Evolutionary conservation across 1,140 invertebrate species (phyloP), one percentile per base, ranked within the genome.

Genomic region (Bombus sibiricus): DNA sequence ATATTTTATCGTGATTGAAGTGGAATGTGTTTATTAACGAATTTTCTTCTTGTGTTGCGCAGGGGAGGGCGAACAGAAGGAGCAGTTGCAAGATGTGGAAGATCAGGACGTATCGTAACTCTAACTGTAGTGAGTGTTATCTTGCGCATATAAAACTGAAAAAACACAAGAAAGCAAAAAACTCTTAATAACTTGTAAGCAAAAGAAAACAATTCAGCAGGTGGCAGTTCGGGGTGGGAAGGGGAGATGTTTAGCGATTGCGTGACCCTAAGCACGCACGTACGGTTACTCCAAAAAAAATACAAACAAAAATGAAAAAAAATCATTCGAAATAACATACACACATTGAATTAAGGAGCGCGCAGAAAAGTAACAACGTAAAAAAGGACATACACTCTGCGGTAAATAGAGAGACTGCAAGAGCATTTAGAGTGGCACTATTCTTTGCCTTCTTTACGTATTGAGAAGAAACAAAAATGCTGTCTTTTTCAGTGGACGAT

Each of bases 101-200:
- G 98, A 98, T 95, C 98, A 98, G 96, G 98, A 98, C 96, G 98
- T 98, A 95, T 98, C 98, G 97, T 98, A 98, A 98, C 95, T 95
- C 92, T 94, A 95, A 93, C 93, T 94, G 92, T 93, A 95, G 94
- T 95, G 94, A 95, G 94, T 95, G 94, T 95, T 94, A 93, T 92
- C 79, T 93, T 94, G 93, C 93, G 95, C 92, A 95, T 95, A 94
- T 92, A 94, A 95, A 94, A 91, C 89, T 93, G 92, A 94, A 90
- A 76, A 76, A 78, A 94, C 92, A 94, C 93, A 93, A 94, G 92
- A 93, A 92, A 93, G 90, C 92, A 92, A 90, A 92, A 94, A 95
- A 95, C 93, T 94, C 92, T 95, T 95, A 95, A 94, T 94, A 95
- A 95, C 92, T 93, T 92, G 92, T 95, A 95, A 95, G 94, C 93